A percentile compares a stretch with the other conserved stretches of the same genome.
phyloP scores from a whole-genome alignment of 2,797 vertebrate genomes.

The Mus spretus region DNA sequence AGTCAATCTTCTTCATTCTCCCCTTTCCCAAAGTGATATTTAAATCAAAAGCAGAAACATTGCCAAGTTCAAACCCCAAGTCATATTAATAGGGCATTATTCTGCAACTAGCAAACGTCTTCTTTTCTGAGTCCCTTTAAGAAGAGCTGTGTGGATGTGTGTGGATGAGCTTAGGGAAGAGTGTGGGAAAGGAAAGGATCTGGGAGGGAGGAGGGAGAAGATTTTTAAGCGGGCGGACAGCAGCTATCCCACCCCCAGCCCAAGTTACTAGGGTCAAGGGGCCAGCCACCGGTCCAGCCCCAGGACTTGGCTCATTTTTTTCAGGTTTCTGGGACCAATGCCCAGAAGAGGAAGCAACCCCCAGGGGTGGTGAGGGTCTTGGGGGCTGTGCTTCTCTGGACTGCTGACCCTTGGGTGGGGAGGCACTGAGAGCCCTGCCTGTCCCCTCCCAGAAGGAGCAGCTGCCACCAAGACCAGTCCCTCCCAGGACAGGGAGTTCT shows the following conservation, averaged over 20 bases:
- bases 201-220: constrained; percentile 53
- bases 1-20: constrained; percentile 49
- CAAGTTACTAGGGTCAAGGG: constrained; percentile 45
- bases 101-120: constrained; percentile 78
- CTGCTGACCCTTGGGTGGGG: constrained; percentile 15
- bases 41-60: constrained; percentile 82
- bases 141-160: constrained; percentile 73
- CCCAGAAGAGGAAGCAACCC: not conserved
- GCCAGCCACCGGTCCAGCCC: not conserved
- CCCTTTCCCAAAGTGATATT: constrained; percentile 80
- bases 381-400: constrained; percentile 22
- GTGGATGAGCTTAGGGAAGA: constrained; percentile 60
- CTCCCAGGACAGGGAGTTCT: constrained; percentile 72
- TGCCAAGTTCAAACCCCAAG: constrained; percentile 68
- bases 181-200: constrained; percentile 82
- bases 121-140: constrained; percentile 82
- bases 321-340: constrained; percentile 60
- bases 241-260: constrained; percentile 11
- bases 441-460: constrained; percentile 67
- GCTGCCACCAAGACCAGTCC: constrained; percentile 51
- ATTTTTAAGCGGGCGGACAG: constrained; percentile 22
- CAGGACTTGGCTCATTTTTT: constrained; percentile 49
- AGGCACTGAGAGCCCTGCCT: not conserved
- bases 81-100: constrained; percentile 84
- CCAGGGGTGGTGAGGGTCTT: not conserved